Evolutionary conservation across 2,113 vertebrate genomes (phyloP), one percentile per base, ranked within the genome.

Genomic region (Smithornis capensis): DNA sequence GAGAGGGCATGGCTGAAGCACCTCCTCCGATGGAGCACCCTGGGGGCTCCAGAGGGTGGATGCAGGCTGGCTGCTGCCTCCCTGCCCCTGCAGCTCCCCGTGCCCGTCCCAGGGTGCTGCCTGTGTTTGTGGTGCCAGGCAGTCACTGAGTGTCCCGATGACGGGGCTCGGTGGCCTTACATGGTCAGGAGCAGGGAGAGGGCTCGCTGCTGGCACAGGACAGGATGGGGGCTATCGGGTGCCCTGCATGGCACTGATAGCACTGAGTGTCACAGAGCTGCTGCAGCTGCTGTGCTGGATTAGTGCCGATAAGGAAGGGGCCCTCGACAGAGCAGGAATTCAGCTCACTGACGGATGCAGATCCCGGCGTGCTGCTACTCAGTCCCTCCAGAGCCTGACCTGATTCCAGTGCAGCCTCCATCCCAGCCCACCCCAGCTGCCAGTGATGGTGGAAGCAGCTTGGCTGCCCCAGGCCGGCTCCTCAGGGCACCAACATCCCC

Each of bases 291-390:
- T 2, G 87, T 0, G 28, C 93, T 91, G 91, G 89, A 90, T 63
- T 45, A 70, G 87, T 12, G 90, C 93, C 37, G 92, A 95, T 91
- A 95, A 95, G 95, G 45, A 77, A 91, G 91, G 87, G 93, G 93
- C 95, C 95, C 95, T 73, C 3, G 7, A 6, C 91, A 14, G 75
- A 67, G 81, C 65, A 73, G 91, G 77, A 94, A 94, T 91, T 49
- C 87, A 29, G 85, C 59, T 23, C 12, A 53, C 79, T 49, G 83
- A 11, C 0, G 8, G 90, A n/a, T 9, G 63, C 47, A 10, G 75
- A 65, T 67, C 85, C 84, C n/a, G 8, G 52, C 9, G 1, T 0
- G 23, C 57, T 10, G 40, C 69, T 52, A 0, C 25, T 42, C 67
- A 38, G 42, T 80, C 80, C 64, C 57, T 70, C 77, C 55, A 15